These are phyloP conservation scores for Ammodytes marinus DNA, from an alignment of 2,113 vertebrate genomes.

Conservation along the genomic window DNA sequence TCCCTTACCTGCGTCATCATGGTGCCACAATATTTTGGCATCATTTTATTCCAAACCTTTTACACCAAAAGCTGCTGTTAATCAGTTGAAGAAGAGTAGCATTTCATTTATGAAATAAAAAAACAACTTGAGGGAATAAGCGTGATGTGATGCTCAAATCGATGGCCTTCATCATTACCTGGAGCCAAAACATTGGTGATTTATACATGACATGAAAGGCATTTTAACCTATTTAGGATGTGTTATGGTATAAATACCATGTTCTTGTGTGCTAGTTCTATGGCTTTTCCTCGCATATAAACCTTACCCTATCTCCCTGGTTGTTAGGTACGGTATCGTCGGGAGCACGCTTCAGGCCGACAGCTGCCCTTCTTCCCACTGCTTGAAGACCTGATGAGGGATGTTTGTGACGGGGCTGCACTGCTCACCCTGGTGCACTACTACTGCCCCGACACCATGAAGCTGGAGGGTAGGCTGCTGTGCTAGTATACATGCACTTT, in stretches of 20 bases:
- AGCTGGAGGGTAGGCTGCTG: constrained; percentile 90
- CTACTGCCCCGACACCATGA: constrained; percentile 96
- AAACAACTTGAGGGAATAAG: constrained; percentile 60
- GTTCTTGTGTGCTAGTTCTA: not conserved
- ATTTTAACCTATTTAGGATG: constrained; percentile 40
- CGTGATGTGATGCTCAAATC: constrained; percentile 34
- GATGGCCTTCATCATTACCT: constrained; percentile 2
- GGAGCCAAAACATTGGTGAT: constrained; percentile 24
- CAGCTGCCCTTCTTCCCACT: constrained; percentile 92
- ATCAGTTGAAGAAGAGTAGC: constrained; percentile 22
- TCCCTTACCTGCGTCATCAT: constrained; percentile 37
- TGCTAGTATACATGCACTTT: not conserved
- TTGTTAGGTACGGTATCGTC: constrained; percentile 94
- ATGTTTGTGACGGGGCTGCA: constrained; percentile 92
- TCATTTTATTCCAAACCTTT: not conserved
- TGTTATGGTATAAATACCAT: constrained; percentile 17
- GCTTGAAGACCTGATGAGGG: constrained; percentile 95
- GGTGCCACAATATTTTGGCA: not conserved
- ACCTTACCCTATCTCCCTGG: constrained; percentile 43
- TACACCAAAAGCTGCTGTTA: not conserved
- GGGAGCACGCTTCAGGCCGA: constrained; percentile 92
- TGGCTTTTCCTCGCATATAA: not conserved
- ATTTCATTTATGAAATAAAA: not conserved
- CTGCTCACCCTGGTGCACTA: constrained; percentile 94
- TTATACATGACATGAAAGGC: constrained; percentile 27